These are phyloP conservation scores for Erythrolamprus reginae DNA, from an alignment of 2,113 vertebrate species.

Conservation along the genomic window DNA sequence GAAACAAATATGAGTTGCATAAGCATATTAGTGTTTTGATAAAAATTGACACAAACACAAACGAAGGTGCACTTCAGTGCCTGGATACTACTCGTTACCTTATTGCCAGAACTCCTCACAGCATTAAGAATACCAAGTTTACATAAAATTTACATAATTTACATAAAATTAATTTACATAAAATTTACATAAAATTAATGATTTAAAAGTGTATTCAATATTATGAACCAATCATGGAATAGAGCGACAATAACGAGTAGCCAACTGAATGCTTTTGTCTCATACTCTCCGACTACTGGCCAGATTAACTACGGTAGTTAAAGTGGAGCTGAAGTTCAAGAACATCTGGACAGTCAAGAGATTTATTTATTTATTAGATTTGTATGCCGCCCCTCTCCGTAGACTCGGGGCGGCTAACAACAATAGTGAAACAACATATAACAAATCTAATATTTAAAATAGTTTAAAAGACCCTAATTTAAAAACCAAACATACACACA, in stretches of 20 bases:
- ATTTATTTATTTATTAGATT: too few relatives aligned
- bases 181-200: neutral
- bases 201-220: neutral
- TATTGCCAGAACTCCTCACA: neutral
- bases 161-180: neutral
- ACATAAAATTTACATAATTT: too few relatives aligned
- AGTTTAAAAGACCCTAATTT: too few relatives aligned
- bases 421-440: too few relatives aligned
- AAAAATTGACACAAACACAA: neutral
- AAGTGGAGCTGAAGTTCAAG: neutral
- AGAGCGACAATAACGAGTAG: neutral
- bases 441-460: too few relatives aligned
- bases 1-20: neutral
- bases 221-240: neutral
- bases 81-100: neutral
- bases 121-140: conserved; percentile 4
- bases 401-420: too few relatives aligned
- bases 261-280: neutral
- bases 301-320: neutral
- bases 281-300: neutral
- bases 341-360: neutral
- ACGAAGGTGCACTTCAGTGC: neutral
- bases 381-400: too few relatives aligned
- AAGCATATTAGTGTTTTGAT: conserved; percentile 14
- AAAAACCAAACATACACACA: too few relatives aligned